Base-by-base conservation (phyloP, 2,888 invertebrate genomes). In the Rhingia campestris region DNA sequence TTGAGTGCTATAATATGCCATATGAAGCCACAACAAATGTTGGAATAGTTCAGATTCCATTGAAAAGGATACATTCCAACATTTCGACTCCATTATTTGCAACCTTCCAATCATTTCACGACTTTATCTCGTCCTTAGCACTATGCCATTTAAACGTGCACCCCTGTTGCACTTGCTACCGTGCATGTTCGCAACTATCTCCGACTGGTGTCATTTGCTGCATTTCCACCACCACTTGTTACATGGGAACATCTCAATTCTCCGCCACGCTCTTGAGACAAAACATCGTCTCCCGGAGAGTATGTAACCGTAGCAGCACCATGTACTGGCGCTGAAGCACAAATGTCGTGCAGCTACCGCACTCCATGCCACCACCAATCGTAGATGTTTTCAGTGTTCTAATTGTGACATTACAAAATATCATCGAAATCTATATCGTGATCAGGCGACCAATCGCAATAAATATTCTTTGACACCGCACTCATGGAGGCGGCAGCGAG, bases 341-440 rank as follows among this genome's bases (percentile, higher is more conserved):
- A 12, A 61, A 82, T 82, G 69, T 82, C 82, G 82, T 82, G 82
- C 79, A 73, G 63, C 77, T 61, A 72, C 51, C 49, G 35, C 59
- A 54, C 81, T 67, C 77, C 49, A 70, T 58, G 59, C 45, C 54
- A 51, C 49, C 53, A 49, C 59, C 72, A 66, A 63, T 73, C 69
- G 75, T 75, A 75, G 81, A 73, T 77, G 77, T 82, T 64, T 58
- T 32, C 47, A 69, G 49, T 82, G 82, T 82, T 82, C 82, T 82
- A 82, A 82, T 82, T 82, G 82, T 82, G 82, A 79, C 82, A 82
- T 82, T 82, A 82, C 82, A 82, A 79, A 82, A 82, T 79, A 82
- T 82, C 73, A 82, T 79, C 82, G 82, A 79, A 82, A 82, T 82
- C 82, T 82, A 79, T 82, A 82, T 82, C 82, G 82, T 82, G 82